A percentile compares a stretch with the other conserved stretches of the same genome.
These are phyloP conservation scores for Ganaspis sp. DNA, from an alignment of 1,140 invertebrate species.

Conservation along the genomic window DNA sequence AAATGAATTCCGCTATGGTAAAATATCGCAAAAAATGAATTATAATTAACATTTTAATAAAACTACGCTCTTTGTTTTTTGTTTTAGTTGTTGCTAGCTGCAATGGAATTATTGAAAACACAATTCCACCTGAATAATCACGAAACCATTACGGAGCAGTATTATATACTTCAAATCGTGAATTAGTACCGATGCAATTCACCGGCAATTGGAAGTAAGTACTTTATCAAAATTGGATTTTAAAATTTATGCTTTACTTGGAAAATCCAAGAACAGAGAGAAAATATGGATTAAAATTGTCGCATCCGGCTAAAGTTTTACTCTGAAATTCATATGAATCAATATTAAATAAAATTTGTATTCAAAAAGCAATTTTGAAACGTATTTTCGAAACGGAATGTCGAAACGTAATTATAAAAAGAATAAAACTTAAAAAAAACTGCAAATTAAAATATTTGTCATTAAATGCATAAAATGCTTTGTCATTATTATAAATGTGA, in stretches of 20 bases:
- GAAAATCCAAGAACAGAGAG: background rate
- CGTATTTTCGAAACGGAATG: too few relatives aligned
- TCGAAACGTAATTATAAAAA: too few relatives aligned
- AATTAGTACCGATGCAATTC: background rate
- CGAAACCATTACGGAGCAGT: background rate
- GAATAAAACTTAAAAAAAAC: too few relatives aligned
- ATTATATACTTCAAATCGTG: background rate
- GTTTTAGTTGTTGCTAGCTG: background rate
- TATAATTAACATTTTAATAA: background rate
- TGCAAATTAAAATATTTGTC: too few relatives aligned
- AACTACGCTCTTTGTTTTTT: background rate
- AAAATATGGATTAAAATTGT: background rate
- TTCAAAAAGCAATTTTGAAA: too few relatives aligned
- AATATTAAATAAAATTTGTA: too few relatives aligned
- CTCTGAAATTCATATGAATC: too few relatives aligned
- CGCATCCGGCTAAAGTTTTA: too few relatives aligned
- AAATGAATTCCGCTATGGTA: too few relatives aligned
- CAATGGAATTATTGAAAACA: background rate
- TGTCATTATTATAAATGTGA: too few relatives aligned
- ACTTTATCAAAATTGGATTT: background rate
- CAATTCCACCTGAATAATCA: background rate
- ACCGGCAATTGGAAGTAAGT: background rate
- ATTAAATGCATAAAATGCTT: too few relatives aligned
- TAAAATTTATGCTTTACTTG: background rate
- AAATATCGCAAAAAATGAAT: background rate